Evolutionary conservation across 2,113 vertebrate species (phyloP), one percentile per base, ranked within the genome.

Genomic region (Crotalus tigris): DNA sequence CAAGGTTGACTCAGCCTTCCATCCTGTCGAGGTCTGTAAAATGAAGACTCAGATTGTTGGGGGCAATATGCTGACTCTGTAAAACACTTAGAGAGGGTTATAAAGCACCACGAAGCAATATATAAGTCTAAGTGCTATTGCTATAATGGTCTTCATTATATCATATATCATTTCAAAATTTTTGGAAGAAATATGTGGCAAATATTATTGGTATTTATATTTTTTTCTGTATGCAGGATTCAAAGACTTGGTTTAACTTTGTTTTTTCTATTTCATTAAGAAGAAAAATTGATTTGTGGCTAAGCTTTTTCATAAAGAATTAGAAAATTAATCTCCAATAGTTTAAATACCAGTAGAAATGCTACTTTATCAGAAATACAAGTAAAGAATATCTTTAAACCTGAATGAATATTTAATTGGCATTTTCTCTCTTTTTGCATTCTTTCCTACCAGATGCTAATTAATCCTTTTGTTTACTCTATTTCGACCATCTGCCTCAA

Each of bases 401-500:
- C 85, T 15, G 21, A 90, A 86, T 93, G 55, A 86, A 93, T 93
- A 87, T 93, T 93, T 64, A 54, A 90, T 90, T 57, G 61, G 61
- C n/a, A 11, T 90, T 90, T 90, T 4, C 57, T 57, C 46, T 87
- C 55, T 64, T 87, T 51, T 87, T 64, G 57, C 92, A 90, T 93
- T 93, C 89, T 85, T 90, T 49, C 53, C 81, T 90, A 58, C 55
- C 86, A 44, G 13, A 87, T 87, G 81, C 89, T 93, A 90, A 90
- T 90, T 89, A 92, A 92, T 92, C 92, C 61, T 81, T 92, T 87
- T 93, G 90, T 93, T 93, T 87, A 87, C 90, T 90, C 86, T 44
- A 85, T 33, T 19, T 81, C 54, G 57, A 33, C 81, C 89, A 93
- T 90, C 81, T 93, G 92, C 92, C 89, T 93, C 90, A 86, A 93